Base-by-base conservation (phyloP, 1,140 invertebrate species). In the Rhynchophorus ferrugineus region DNA sequence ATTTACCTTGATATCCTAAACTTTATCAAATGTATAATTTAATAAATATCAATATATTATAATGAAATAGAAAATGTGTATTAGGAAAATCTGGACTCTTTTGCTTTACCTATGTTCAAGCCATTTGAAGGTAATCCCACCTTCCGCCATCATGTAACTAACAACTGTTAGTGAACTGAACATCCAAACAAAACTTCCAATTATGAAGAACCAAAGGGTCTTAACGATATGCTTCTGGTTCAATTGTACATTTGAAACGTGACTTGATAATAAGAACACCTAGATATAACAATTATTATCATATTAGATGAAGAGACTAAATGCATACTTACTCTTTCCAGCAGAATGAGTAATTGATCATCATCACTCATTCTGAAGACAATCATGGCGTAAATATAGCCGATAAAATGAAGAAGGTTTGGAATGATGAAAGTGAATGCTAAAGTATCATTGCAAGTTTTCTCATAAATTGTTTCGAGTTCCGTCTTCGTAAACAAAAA, bases 311-410 rank as follows among this genome's bases (percentile, higher is more conserved):
- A n/a, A n/a, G n/a, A n/a, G n/a, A n/a, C 11, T 29, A 29, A 6
- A 29, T 29, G 11, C 53, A 69, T 22, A 70, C 73, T 73, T 58
- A 89, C 88, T 59, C 87, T 79, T 70, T 93, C 90, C 81, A 93
- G 91, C n/a, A 93, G 71, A 70, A 88, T 87, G 65, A 89, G 87
- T 21, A 93, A 69, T 57, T 91, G 87, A 66, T 93, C 89, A 65
- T 89, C 89, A 68, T 91, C 86, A 38, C 85, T 82, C 48, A 88
- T 77, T 57, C 89, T 75, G 67, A 90, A 90, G 36, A 90, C 74
- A 58, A 84, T 80, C 44, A 91, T 71, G 0, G 86, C 84, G 49
- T 89, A 85, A 1, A 89, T 56, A 60, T 85, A 92, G 1, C 84
- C 85, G 18, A 78, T 46, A 44, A 91, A 76, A 70, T 92, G 87